Base-by-base conservation (phyloP, 2,888 invertebrate species). In the Tridacna crocea region DNA sequence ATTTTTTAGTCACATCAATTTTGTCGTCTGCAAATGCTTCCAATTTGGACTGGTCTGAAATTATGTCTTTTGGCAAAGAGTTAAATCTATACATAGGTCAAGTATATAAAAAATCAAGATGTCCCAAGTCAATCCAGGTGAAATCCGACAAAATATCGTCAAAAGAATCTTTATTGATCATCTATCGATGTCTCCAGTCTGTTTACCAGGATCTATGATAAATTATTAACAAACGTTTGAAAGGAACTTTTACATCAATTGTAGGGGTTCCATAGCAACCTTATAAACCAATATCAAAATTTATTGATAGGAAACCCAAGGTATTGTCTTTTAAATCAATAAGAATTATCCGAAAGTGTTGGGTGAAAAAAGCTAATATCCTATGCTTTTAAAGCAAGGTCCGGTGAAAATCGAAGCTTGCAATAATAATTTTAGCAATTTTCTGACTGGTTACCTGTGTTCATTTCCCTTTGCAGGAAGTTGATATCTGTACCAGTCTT, bases 181-280 rank as follows among this genome's bases (percentile, higher is more conserved):
- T 12, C 13, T 77, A 77, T 77, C 36, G 77, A 70, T 26, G 70
- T 70, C 70, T 77, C 46, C 47, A 46, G 58, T 60, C 36, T 46
- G 60, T 74, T 68, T 48, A 58, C 72, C 17, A 55, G 74, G 27
- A n/a, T 61, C 61, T 80, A 80, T 75, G 75, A 80, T 84, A 84
- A 86, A 84, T 83, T 82, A 84, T 86, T 84, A 84, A 86, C 78
- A 68, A 70, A 75, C 63, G 65, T 84, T 83, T 82, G 75, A 80
- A 80, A 75, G 77, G 78, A 84, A 80, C 80, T 82, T 77, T 78
- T 79, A 70, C 78, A 80, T 75, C 80, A 73, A 76, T 80, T 82
- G 80, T 77, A 82, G 55, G 24, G 81, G 72, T 84, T 60, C 83
- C 79, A 87, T 84, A 83, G 87, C 75, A 84, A 87, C 87, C 51